phyloP scores from a whole-genome alignment of 2,113 vertebrate genomes.

The Elaphurus davidianus region DNA sequence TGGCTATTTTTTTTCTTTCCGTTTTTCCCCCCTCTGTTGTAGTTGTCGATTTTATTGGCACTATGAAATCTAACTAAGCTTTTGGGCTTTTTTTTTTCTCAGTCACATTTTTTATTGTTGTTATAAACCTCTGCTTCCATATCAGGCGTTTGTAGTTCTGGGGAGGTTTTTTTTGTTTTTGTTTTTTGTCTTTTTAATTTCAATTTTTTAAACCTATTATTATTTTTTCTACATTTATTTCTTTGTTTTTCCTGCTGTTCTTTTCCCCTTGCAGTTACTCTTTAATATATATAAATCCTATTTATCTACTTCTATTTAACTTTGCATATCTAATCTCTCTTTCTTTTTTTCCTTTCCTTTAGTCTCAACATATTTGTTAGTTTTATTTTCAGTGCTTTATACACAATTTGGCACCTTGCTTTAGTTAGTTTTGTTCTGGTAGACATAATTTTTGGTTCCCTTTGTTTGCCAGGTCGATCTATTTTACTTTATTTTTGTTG shows the following conservation, averaged over 20 bases:
- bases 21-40: rapidly evolving
- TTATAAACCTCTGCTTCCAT: neutral
- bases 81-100: neutral
- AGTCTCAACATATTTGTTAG: neutral
- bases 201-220: neutral
- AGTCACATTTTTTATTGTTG: neutral
- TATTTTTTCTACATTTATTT: neutral
- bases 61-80: neutral
- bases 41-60: neutral
- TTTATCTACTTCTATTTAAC: neutral
- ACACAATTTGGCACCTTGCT: neutral
- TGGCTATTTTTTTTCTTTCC: neutral
- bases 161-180: neutral
- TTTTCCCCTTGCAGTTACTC: neutral
- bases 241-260: neutral
- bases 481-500: neutral
- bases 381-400: neutral
- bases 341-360: neutral
- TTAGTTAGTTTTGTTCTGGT: neutral
- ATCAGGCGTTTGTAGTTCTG: neutral
- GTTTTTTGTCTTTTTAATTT: neutral
- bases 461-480: neutral
- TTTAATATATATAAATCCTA: neutral
- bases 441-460: neutral
- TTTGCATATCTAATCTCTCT: neutral